Conservation (phyloP, 2,888 invertebrate species). For the Hermodice carunculata region DNA sequence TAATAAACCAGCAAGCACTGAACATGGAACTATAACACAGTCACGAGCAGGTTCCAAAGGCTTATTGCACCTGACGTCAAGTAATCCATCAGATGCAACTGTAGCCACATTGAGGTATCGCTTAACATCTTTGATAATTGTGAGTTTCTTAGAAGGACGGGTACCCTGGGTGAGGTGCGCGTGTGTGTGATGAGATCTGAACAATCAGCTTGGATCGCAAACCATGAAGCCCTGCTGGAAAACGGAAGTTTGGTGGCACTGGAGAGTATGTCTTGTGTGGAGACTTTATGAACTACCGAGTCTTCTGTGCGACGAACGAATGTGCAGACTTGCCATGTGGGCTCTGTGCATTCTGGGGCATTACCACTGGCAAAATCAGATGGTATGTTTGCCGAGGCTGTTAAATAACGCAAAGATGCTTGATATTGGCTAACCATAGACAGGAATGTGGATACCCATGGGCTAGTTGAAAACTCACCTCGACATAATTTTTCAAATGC, state of each 20-base stretch:
- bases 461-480: not conserved
- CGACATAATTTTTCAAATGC: not conserved
- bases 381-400: slow-evolving; percentile 5
- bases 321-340: slow-evolving; percentile 36
- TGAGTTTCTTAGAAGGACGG: slow-evolving; percentile 42
- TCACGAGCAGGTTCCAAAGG: slow-evolving; percentile 30
- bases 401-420: not conserved
- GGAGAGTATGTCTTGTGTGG: not conserved
- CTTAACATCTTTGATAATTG: slow-evolving; percentile 39
- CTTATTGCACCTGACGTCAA: slow-evolving; percentile 17
- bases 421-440: not conserved
- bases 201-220: slow-evolving; percentile 39
- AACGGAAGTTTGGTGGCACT: slow-evolving; percentile 24
- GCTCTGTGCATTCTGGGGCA: slow-evolving; percentile 32
- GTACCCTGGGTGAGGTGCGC: slow-evolving; percentile 45
- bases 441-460: not conserved
- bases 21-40: slow-evolving; percentile 38
- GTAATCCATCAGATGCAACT: slow-evolving; percentile 31
- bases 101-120: slow-evolving; percentile 24
- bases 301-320: slow-evolving; percentile 16
- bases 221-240: slow-evolving; percentile 32
- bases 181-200: slow-evolving; percentile 40
- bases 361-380: slow-evolving; percentile 31
- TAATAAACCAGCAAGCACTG: slow-evolving; percentile 37
- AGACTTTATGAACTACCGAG: slow-evolving; percentile 17